Base-by-base conservation (phyloP, 1,140 invertebrate genomes). In the Penaeus indicus region DNA sequence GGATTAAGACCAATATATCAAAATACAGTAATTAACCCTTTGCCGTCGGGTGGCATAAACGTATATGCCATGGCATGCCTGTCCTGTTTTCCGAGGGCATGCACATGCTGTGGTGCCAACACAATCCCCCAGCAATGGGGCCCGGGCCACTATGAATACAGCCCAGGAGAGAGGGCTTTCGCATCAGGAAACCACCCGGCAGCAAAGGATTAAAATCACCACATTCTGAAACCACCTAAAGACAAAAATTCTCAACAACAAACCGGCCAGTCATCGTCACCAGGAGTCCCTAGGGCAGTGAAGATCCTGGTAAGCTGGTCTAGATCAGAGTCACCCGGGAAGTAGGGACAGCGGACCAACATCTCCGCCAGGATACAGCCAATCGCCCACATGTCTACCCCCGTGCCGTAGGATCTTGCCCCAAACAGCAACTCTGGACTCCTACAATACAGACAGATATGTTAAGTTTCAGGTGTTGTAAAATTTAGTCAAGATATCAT, bases 311-410 rank as follows among this genome's bases (percentile, higher is more conserved):
- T 97, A 2, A 99, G 93, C 92, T 99, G 99, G 94, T 99, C 98
- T 67, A 99, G 93, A 93, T 99, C 99, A 16, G 97, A 97, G 91
- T 99, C 98, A 54, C 99, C 99, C 54, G 98, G 97, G 79, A 99
- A 94, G 91, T 99, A 97, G 4, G 99, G 98, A 21, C 96, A 95
- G 91, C 98, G 94, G 19, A 99, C 94, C 80, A 99, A 93, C 22
- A 99, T 93, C 94, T 99, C 99, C 1, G 98, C 99, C 89, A 99
- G 92, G 92, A 99, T 99, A 93, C 99, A 99, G 11, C 99, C 99
- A 19, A 98, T 95, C 22, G 99, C 98, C 99, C 99, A 99, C 94
- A 99, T 98, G 92, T 99, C 99, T n/a, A 99, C 96, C 11, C 97
- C 97, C 82, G 96, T 97, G 16, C 97, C 96, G 94, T 99, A 99